Conservation (phyloP, 1,140 invertebrate genomes). For the Dendroctonus ponderosae region DNA sequence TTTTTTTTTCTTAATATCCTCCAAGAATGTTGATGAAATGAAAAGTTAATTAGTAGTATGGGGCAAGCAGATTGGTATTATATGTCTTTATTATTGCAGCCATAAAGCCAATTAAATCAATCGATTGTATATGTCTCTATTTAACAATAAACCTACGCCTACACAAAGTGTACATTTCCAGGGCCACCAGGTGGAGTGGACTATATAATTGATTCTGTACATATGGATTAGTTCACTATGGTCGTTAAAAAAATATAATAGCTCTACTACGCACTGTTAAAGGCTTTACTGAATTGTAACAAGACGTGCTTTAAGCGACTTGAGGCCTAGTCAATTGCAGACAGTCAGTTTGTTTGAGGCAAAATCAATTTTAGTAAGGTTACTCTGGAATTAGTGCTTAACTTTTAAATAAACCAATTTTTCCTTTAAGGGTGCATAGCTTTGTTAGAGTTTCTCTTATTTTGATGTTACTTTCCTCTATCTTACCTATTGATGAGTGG, state of each 20-base stretch:
- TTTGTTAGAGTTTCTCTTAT: too few relatives aligned
- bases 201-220: slow-evolving; percentile 6
- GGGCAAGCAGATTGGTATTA: neutral
- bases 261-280: slow-evolving; percentile 12
- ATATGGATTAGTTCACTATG: neutral
- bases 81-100: slow-evolving; percentile 12
- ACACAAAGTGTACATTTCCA: slow-evolving; percentile 2
- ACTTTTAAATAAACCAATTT: too few relatives aligned
- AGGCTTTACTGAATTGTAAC: too few relatives aligned
- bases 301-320: too few relatives aligned
- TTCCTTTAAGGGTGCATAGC: too few relatives aligned
- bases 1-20: neutral
- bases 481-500: too few relatives aligned
- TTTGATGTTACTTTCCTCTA: too few relatives aligned
- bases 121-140: slow-evolving; percentile 15
- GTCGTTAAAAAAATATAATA: slow-evolving; percentile 17
- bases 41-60: slow-evolving; percentile 5
- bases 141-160: slow-evolving; percentile 14
- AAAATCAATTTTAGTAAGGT: too few relatives aligned
- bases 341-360: too few relatives aligned
- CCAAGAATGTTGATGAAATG: neutral
- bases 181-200: slow-evolving; percentile 9
- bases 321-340: too few relatives aligned
- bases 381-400: too few relatives aligned
- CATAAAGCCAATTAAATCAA: slow-evolving; percentile 17